A percentile compares a stretch with the other conserved stretches of the same genome.
These are phyloP conservation scores for Tinea trinotella DNA, from an alignment of 2,888 invertebrate genomes.

Conservation along the genomic window DNA sequence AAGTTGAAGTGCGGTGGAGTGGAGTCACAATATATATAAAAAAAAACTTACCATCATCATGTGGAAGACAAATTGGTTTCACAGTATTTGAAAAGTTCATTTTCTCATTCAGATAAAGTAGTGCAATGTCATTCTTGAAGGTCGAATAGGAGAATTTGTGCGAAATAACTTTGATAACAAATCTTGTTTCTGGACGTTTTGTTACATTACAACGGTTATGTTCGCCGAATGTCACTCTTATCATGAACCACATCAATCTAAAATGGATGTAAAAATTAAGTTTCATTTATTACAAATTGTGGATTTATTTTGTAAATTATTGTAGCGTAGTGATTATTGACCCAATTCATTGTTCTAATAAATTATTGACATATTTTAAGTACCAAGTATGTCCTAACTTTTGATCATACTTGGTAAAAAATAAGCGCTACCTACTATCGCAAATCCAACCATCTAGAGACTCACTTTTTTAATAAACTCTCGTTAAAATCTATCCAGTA, in stretches of 20 bases:
- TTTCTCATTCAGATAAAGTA: conserved; percentile 82
- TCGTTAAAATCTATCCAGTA: too few relatives aligned
- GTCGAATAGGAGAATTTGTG: conserved; percentile 86
- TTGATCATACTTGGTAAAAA: too few relatives aligned
- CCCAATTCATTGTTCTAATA: too few relatives aligned
- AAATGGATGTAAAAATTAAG: too few relatives aligned
- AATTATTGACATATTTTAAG: too few relatives aligned
- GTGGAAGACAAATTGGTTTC: conserved; percentile 87
- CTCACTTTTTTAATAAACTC: too few relatives aligned
- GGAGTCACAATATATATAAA: neutral
- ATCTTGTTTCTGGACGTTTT: conserved; percentile 80
- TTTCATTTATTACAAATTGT: too few relatives aligned
- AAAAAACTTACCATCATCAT: conserved; percentile 64
- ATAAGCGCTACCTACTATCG: too few relatives aligned
- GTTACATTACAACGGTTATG: conserved; percentile 85
- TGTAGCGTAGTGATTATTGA: too few relatives aligned
- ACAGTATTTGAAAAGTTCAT: conserved; percentile 84
- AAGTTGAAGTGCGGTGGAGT: neutral
- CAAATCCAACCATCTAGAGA: too few relatives aligned
- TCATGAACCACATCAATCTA: conserved; percentile 94
- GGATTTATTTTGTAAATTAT: too few relatives aligned
- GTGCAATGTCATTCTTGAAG: conserved; percentile 88
- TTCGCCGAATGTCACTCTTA: conserved; percentile 88
- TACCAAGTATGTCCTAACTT: too few relatives aligned
- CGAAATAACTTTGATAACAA: conserved; percentile 79